These are phyloP conservation scores for Orbicella faveolata DNA, from an alignment of 64 coral and sea anemone species.

Conservation along the genomic window DNA sequence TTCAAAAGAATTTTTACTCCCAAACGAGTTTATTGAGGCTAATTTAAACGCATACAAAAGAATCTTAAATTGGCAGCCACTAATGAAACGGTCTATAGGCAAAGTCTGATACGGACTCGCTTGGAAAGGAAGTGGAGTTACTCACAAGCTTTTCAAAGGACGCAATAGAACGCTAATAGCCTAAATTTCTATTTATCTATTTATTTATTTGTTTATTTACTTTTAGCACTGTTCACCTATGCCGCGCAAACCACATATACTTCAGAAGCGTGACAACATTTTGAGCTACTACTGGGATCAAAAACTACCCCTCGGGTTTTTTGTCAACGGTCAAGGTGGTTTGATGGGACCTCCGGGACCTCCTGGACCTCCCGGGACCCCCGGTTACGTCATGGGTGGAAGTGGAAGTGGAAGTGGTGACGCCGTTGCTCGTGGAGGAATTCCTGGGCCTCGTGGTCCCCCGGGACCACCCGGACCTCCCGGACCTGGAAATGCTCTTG, in stretches of 20 bases:
- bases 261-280: conserved; percentile 2
- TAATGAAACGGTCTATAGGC: too few relatives aligned
- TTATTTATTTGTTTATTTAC: neutral
- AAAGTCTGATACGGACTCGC: too few relatives aligned
- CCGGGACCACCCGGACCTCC: conserved; percentile 81
- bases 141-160: too few relatives aligned
- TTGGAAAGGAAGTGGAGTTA: too few relatives aligned
- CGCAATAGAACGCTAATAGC: neutral
- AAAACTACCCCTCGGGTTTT: conserved; percentile 84
- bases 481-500: neutral
- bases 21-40: too few relatives aligned
- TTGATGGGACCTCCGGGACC: conserved; percentile 63
- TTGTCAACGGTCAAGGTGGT: conserved; percentile 69
- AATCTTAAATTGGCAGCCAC: too few relatives aligned
- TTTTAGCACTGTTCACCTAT: conserved; percentile 33
- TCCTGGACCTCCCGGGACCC: conserved; percentile 52
- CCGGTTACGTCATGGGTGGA: conserved; percentile 36
- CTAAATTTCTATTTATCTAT: neutral
- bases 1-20: too few relatives aligned
- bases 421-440: conserved; percentile 45
- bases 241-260: conserved; percentile 22
- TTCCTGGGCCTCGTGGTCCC: conserved; percentile 84
- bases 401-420: conserved; percentile 83
- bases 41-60: too few relatives aligned
- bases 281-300: conserved; percentile 73